Base-by-base conservation (phyloP, 2,888 invertebrate species). In the Melanostoma mellinum region DNA sequence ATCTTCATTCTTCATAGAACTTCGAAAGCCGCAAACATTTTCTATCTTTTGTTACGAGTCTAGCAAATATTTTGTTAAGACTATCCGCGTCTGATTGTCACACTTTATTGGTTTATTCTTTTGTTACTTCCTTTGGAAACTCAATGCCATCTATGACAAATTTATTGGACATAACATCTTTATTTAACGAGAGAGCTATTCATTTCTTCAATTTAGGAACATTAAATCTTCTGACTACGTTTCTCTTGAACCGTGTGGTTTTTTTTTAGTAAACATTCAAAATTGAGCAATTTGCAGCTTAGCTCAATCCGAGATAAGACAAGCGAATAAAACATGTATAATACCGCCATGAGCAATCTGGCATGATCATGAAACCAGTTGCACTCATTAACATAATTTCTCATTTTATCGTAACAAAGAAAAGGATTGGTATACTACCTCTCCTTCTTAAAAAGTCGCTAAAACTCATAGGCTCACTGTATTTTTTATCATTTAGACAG, bases 301-400 rank as follows among this genome's bases (percentile, higher is more conserved):
- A 38, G 38, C 38, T 32, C 38, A 20, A 63, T 50, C 63, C 20
- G 50, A 63, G 50, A 63, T 63, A 63, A 35, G 9, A 20, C 20
- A 20, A 20, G 0, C 1, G 20, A 38, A 38, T 4, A n/a, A 38
- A 33, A 8, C 46, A 56, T 46, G 20, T 20, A 20, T 20, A 20
- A 20, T 48, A 33, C 0, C 33, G 38, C 35, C n/a, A 50, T 36
- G 40, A 71, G 40, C 33, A 69, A 53, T 60, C 30, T 36, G 4
- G 8, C 32, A 20, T 20, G 20, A 42, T n/a, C 42, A 30, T 48
- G 74, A 68, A 55, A 71, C 71, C 20, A 46, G 44, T 38, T 56
- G 56, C 46, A 68, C 61, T 82, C 58, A 82, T 82, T 82, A 82
- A 56, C 78, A 82, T 82, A 78, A 63, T 55, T 76, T 63, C 38